Base-by-base conservation (phyloP, 2,797 vertebrate genomes). In the Argyrosomus regius region DNA sequence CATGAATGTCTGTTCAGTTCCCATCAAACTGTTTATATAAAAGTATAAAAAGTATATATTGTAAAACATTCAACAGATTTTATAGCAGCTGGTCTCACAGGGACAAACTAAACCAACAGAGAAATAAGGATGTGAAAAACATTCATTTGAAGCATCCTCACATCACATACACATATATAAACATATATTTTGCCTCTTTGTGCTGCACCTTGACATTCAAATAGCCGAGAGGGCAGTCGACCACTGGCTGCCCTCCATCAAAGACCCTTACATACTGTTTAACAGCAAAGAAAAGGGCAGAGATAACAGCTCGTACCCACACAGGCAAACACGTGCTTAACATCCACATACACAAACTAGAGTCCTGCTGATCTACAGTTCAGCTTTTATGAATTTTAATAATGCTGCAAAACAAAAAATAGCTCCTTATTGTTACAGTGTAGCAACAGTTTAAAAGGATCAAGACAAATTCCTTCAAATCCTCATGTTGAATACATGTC, bases 211-310 rank as follows among this genome's bases (percentile, higher is more conserved):
- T 87, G 81, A 81, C 82, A 87, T 87, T 87, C 62, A 86, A 53
- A 71, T 60, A 31, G 74, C 53, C 7, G 12, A 6, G 54, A 60
- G 58, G 48, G n/a, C n/a, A 28, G 56, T 54, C 0, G 35, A 50
- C 66, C 17, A n/a, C 60, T 43, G 62, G 75, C 54, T 77, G 58
- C 52, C 64, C 71, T 72, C 56, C 80, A 78, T 64, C 59, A 49
- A 52, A 71, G 66, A 77, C 22, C 16, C 17, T 60, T 46, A 56
- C 65, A 41, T 35, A 18, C 50, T 48, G 60, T 77, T 61, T 5
- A 53, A 64, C 61, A 74, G 78, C 69, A 35, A 68, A 75, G 81
- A 72, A 91, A 85, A 87, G 73, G 83, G 60, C 87, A 87, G 7
- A 8, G 66, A 63, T 45, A 13, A 28, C 64, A 41, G 59, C 77